These are phyloP conservation scores for Poeciliopsis retropinna DNA, from an alignment of 2,113 vertebrate species.

Conservation along the genomic window DNA sequence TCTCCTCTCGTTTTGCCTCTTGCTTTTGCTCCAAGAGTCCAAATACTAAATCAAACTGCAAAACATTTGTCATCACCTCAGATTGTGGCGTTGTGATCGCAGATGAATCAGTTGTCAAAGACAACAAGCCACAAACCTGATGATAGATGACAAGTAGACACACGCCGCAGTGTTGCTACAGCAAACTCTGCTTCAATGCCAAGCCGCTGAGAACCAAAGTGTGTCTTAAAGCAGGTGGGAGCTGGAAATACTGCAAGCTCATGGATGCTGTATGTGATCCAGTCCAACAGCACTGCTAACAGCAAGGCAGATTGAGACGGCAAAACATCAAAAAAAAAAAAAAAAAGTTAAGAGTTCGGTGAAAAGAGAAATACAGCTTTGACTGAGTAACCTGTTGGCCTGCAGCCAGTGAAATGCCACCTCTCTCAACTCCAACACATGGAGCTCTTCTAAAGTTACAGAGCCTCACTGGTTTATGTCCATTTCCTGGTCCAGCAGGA, in stretches of 20 bases:
- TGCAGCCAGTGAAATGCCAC: slow-evolving; percentile 44
- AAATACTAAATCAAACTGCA: slow-evolving; percentile 14
- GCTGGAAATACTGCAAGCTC: slow-evolving; percentile 20
- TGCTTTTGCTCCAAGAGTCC: slow-evolving; percentile 1
- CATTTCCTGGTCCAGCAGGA: slow-evolving; percentile 44
- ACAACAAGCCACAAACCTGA: slow-evolving; percentile 40
- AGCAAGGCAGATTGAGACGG: background rate
- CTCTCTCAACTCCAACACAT: slow-evolving; percentile 46
- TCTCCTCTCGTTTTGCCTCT: background rate
- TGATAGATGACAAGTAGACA: slow-evolving; percentile 36
- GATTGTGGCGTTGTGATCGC: slow-evolving; percentile 18
- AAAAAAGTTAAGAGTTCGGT: slow-evolving; percentile 7
- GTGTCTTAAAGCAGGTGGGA: slow-evolving; percentile 25
- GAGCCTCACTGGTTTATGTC: slow-evolving; percentile 40
- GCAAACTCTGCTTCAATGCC: slow-evolving; percentile 44
- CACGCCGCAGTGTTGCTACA: slow-evolving; percentile 54
- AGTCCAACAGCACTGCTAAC: background rate
- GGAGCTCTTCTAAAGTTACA: slow-evolving; percentile 56
- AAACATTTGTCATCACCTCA: slow-evolving; percentile 18
- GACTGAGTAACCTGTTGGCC: slow-evolving; percentile 29
- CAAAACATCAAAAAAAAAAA: slow-evolving; percentile 8
- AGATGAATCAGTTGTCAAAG: slow-evolving; percentile 51
- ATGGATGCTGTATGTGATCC: slow-evolving; percentile 14
- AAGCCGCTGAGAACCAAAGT: background rate
- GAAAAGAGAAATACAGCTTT: slow-evolving; percentile 30